Percentiles rank a stretch among this genome's conserved stretches.
Conservation (phyloP, 2,888 invertebrate species). For the Drosophila putrida region DNA sequence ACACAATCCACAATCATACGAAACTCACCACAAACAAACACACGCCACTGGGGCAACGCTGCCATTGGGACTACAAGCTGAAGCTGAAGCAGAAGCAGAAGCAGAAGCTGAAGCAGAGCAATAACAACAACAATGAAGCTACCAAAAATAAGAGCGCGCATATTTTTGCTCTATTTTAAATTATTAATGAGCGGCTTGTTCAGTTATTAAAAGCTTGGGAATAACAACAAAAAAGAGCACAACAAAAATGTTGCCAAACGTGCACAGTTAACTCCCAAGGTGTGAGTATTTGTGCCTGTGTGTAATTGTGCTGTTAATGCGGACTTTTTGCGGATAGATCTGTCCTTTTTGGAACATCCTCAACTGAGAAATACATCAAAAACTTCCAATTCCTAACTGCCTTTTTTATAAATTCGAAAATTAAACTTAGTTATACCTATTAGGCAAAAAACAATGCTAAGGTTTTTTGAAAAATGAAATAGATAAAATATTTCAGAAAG, state of each 20-base stretch:
- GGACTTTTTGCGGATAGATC: no score
- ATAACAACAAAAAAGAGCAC: conserved; percentile 35
- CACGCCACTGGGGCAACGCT: conserved; percentile 57
- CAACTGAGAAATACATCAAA: no score
- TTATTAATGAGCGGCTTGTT: conserved; percentile 81
- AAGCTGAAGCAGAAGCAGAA: conserved; percentile 5
- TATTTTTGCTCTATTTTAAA: conserved; percentile 78
- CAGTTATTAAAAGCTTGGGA: conserved; percentile 83
- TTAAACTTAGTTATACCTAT: no score
- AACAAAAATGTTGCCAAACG: conserved; percentile 40
- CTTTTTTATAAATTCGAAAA: no score
- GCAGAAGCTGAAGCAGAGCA: neutral
- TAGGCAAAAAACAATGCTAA: no score
- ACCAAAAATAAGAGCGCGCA: conserved; percentile 54
- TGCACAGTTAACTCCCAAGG: conserved; percentile 39
- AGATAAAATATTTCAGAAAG: no score
- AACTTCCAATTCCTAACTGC: no score
- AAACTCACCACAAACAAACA: conserved; percentile 60
- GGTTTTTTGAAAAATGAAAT: no score
- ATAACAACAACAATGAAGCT: conserved; percentile 15
- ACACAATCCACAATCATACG: conserved; percentile 25
- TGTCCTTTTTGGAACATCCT: no score
- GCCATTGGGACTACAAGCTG: conserved; percentile 26
- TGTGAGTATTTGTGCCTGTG: conserved; percentile 3
- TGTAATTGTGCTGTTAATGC: no score